Conservation (phyloP, 2,797 vertebrate species). For the Karalla daura region DNA sequence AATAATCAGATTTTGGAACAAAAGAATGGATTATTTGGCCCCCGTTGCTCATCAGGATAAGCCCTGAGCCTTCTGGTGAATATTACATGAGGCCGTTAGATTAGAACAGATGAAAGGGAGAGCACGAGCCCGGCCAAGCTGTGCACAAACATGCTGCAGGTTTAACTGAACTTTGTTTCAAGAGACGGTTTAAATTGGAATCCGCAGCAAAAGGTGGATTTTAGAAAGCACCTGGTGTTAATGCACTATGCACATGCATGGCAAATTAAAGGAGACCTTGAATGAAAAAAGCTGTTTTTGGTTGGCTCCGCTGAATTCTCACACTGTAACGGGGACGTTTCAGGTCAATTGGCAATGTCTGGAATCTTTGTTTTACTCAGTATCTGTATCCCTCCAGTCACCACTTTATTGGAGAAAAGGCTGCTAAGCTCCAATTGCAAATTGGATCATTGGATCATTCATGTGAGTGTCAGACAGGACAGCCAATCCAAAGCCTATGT, state of each 20-base stretch:
- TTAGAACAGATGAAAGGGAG: constrained; percentile 57
- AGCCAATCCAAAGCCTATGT: too few species aligned
- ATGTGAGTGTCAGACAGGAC: too few species aligned
- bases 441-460: too few species aligned
- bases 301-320: too few species aligned
- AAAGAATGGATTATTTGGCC: constrained; percentile 67
- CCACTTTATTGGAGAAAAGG: too few species aligned
- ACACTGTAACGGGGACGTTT: too few species aligned
- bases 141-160: constrained; percentile 52
- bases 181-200: constrained; percentile 49
- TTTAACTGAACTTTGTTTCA: constrained; percentile 46
- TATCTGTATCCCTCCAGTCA: too few species aligned
- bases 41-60: constrained; percentile 67
- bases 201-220: constrained; percentile 41
- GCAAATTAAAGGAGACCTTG: too few species aligned
- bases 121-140: constrained; percentile 34
- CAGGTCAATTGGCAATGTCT: too few species aligned
- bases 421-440: too few species aligned
- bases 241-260: constrained; percentile 45
- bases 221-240: constrained; percentile 48
- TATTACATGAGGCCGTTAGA: constrained; percentile 58
- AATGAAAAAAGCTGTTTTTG: too few species aligned
- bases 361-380: too few species aligned
- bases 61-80: constrained; percentile 53
- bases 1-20: constrained; percentile 65